These are phyloP conservation scores for Limnothrissa miodon DNA, from an alignment of 2,113 vertebrate species.

Conservation along the genomic window DNA sequence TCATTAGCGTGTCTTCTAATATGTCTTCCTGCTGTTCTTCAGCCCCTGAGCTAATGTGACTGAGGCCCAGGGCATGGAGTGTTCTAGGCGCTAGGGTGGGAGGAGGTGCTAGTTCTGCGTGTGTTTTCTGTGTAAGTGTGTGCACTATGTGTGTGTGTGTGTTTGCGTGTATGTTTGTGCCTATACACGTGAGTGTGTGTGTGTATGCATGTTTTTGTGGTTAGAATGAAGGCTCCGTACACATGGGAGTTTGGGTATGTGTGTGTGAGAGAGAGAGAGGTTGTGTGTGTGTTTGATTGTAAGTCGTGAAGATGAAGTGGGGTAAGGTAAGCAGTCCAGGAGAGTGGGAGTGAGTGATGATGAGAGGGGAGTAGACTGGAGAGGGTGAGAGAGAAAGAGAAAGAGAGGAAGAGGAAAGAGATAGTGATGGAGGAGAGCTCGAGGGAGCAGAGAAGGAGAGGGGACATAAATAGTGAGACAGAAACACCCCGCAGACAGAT, in stretches of 20 bases:
- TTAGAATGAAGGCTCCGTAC: not conserved
- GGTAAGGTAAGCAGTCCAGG: not conserved
- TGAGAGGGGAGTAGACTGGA: not conserved
- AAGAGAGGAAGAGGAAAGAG: not conserved
- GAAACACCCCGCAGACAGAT: constrained; percentile 12
- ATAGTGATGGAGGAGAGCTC: not conserved
- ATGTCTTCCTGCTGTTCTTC: constrained; percentile 33
- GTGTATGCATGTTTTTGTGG: not conserved
- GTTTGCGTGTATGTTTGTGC: not conserved
- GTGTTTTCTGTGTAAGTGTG: not conserved
- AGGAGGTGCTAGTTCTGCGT: not conserved
- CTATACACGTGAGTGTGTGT: not conserved
- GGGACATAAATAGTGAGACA: not conserved
- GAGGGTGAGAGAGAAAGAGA: not conserved
- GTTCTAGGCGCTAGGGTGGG: not conserved
- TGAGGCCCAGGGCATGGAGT: constrained; percentile 8
- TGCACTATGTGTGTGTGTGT: not conserved
- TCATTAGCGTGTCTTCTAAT: constrained; percentile 33
- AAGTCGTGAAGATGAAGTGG: not conserved
- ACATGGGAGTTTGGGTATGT: not conserved
- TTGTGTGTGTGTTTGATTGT: not conserved
- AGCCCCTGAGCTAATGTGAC: constrained; percentile 33
- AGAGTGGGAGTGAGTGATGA: constrained; percentile 6
- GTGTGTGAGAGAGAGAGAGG: not conserved
- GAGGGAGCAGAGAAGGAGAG: not conserved